Conservation (phyloP, 2,888 invertebrate genomes). For the Phalangium opilio region DNA sequence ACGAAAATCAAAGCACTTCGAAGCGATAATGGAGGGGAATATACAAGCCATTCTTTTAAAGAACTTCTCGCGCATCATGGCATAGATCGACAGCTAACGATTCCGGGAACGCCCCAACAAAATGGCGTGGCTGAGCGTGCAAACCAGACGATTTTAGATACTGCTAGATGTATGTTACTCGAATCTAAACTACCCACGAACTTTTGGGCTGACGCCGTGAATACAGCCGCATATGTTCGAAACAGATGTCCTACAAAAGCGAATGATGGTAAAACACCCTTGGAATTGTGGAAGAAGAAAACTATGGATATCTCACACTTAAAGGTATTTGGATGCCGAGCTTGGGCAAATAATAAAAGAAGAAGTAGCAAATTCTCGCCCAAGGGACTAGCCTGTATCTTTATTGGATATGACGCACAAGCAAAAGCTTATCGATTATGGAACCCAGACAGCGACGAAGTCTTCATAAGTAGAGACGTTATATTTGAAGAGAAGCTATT, state of each 20-base stretch:
- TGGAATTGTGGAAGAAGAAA: constrained; percentile 13
- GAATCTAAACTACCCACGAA: constrained; percentile 9
- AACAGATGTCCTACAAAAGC: constrained; percentile 14
- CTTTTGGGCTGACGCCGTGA: constrained; percentile 20
- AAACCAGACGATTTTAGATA: constrained; percentile 20
- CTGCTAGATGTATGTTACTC: constrained; percentile 13
- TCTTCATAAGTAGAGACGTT: constrained; percentile 12
- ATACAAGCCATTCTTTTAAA: constrained; percentile 10
- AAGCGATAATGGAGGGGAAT: constrained; percentile 13
- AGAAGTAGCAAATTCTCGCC: constrained; percentile 7
- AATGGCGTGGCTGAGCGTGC: constrained; percentile 20
- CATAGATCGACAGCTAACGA: constrained; percentile 14
- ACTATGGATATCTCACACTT: constrained; percentile 9
- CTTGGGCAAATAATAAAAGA: constrained; percentile 8
- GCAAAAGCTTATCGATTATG: constrained; percentile 7
- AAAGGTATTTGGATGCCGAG: constrained; percentile 15
- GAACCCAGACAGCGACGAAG: constrained; percentile 2
- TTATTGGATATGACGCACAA: constrained; percentile 17
- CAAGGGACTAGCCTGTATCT: constrained; percentile 4
- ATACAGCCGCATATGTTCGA: constrained; percentile 16
- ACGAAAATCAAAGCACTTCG: constrained; percentile 5
- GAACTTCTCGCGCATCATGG: constrained; percentile 10
- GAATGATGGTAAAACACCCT: constrained; percentile 11
- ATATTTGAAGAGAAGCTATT: constrained; percentile 2
- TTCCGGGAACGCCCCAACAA: constrained; percentile 18